phyloP scores from a whole-genome alignment of 2,888 invertebrate genomes.

The Tachystola acroxantha region DNA sequence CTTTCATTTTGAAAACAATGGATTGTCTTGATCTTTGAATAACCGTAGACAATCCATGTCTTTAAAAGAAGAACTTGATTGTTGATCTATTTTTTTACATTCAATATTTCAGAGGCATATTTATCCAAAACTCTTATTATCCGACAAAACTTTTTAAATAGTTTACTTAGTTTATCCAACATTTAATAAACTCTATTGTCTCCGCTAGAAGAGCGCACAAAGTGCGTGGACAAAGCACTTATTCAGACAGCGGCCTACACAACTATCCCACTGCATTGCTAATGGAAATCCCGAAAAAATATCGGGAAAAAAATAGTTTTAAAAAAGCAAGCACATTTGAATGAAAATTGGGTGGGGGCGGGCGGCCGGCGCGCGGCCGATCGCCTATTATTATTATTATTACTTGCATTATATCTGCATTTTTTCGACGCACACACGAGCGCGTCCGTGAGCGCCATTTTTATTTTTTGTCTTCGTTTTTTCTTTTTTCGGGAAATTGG shows the following conservation, averaged over 20 bases:
- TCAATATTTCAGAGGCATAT: too few species aligned
- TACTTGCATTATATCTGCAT: conserved; percentile 77
- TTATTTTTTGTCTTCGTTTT: conserved; percentile 68
- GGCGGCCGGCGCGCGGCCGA: conserved; percentile 57
- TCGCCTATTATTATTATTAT: conserved; percentile 77
- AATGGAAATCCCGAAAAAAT: conserved; percentile 75
- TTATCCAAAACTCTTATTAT: too few species aligned
- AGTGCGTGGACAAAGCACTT: conserved; percentile 41
- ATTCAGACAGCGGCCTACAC: conserved; percentile 34
- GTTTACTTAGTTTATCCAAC: conserved; percentile 33
- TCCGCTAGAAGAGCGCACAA: conserved; percentile 24
- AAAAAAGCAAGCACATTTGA: conserved; percentile 72
- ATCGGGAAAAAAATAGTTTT: conserved; percentile 63
- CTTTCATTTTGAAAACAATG: too few species aligned
- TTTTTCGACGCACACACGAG: conserved; percentile 70
- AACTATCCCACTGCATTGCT: conserved; percentile 58
- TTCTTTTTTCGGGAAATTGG: conserved; percentile 66
- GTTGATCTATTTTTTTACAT: too few species aligned
- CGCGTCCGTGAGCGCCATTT: conserved; percentile 54
- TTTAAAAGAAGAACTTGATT: too few species aligned
- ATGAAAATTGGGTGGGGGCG: conserved; percentile 72
- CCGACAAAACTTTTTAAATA: too few species aligned
- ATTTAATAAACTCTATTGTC: conserved; percentile 46
- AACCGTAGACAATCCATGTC: too few species aligned
- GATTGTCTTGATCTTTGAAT: too few species aligned